A percentile compares a stretch with the other conserved stretches of the same genome.
phyloP scores from a whole-genome alignment of 2,888 invertebrate genomes.

The Epinotia nisella region DNA sequence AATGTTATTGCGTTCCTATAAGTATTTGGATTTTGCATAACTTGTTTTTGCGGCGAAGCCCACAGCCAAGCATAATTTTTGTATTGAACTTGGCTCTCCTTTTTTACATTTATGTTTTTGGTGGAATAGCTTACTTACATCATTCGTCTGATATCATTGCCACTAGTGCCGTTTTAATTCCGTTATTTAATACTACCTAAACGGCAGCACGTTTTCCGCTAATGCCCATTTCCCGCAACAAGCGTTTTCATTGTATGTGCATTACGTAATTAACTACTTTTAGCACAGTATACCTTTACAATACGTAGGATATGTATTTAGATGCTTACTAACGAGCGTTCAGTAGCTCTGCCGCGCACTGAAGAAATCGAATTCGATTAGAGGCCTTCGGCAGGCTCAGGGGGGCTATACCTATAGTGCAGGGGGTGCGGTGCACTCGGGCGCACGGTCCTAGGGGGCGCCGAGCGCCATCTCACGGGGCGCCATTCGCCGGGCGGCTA shows the following conservation, averaged over 20 bases:
- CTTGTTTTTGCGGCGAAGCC: too few species aligned
- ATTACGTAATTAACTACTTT: constrained; percentile 36
- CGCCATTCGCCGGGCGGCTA: too few species aligned
- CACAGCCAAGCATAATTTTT: too few species aligned
- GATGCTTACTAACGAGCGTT: neutral
- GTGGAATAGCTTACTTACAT: neutral
- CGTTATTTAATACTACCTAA: neutral
- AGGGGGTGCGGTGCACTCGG: too few species aligned
- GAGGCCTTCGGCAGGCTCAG: neutral
- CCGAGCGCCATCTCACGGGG: too few species aligned
- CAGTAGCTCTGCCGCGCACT: neutral
- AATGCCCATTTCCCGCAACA: constrained; percentile 27
- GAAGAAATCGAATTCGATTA: neutral
- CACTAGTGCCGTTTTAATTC: neutral
- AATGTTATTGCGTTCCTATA: too few species aligned
- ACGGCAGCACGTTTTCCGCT: constrained; percentile 4
- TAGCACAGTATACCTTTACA: constrained; percentile 5
- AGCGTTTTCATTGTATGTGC: constrained; percentile 11
- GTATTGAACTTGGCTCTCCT: too few species aligned
- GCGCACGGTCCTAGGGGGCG: too few species aligned
- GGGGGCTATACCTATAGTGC: too few species aligned
- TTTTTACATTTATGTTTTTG: too few species aligned
- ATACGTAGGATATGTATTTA: neutral
- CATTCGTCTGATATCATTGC: neutral
- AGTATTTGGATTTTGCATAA: too few species aligned